Percentiles rank a stretch among this genome's conserved stretches.
phyloP scores from a whole-genome alignment of 2,113 vertebrate species.

The Leucoraja erinaceus region DNA sequence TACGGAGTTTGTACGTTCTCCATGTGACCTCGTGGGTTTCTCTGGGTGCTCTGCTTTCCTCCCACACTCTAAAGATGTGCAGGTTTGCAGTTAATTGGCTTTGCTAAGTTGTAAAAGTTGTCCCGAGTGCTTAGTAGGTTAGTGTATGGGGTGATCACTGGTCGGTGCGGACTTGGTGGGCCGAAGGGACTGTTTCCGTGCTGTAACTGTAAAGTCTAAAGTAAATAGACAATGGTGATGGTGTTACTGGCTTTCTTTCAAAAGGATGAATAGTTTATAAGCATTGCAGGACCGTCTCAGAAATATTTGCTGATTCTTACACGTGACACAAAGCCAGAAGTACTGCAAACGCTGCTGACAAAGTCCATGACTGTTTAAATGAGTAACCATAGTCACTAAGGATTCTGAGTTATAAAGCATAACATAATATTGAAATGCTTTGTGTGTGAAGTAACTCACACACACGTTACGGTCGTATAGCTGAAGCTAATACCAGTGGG shows the following conservation, averaged over 20 bases:
- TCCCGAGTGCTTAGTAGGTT: too few relatives aligned
- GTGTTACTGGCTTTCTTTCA: constrained; percentile 2
- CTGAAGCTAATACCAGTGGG: background rate
- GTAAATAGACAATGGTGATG: background rate
- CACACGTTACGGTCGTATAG: background rate
- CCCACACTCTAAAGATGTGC: too few relatives aligned
- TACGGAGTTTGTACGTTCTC: too few relatives aligned
- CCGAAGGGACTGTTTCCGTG: too few relatives aligned
- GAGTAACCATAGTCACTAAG: background rate
- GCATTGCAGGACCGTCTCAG: constrained; percentile 5
- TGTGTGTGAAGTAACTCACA: background rate
- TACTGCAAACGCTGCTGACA: background rate
- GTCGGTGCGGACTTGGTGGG: too few relatives aligned
- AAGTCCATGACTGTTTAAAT: background rate
- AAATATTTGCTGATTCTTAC: background rate
- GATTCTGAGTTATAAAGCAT: background rate
- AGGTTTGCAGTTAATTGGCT: too few relatives aligned
- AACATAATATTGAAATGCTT: background rate
- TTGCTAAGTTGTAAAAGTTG: too few relatives aligned
- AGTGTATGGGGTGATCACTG: too few relatives aligned
- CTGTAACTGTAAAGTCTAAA: too few relatives aligned
- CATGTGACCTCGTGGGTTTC: too few relatives aligned
- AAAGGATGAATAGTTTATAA: constrained; percentile 25
- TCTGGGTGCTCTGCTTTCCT: too few relatives aligned
- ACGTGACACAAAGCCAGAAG: background rate